A percentile compares a stretch with the other conserved stretches of the same genome.
These are phyloP conservation scores for Cantharis flavilabris DNA, from an alignment of 2,888 invertebrate genomes.

Conservation along the genomic window DNA sequence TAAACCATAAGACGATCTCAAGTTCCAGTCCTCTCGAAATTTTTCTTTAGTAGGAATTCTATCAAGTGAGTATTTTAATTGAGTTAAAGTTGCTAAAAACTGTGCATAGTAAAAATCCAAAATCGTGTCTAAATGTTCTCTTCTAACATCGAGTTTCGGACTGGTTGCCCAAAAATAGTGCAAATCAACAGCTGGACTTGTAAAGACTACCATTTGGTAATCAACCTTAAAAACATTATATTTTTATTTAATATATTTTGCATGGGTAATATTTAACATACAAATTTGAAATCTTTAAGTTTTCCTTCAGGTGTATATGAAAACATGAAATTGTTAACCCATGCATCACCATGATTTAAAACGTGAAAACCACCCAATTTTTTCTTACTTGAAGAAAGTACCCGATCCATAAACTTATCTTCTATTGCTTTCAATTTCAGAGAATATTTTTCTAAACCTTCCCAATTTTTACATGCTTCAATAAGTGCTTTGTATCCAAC, in stretches of 20 bases:
- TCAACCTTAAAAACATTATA: slow-evolving; percentile 50
- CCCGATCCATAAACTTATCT: slow-evolving; percentile 39
- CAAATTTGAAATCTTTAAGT: slow-evolving; percentile 53
- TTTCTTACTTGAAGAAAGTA: slow-evolving; percentile 37
- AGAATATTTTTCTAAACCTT: slow-evolving; percentile 52
- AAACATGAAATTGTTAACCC: slow-evolving; percentile 61
- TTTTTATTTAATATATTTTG: not conserved
- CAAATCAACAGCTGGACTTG: slow-evolving; percentile 55
- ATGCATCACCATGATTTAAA: slow-evolving; percentile 60
- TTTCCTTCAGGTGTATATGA: slow-evolving; percentile 51
- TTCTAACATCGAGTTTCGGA: slow-evolving; percentile 43
- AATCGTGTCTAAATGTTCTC: slow-evolving; percentile 42
- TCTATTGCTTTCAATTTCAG: slow-evolving; percentile 51
- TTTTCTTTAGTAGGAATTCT: slow-evolving; percentile 46
- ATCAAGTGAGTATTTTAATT: slow-evolving; percentile 44
- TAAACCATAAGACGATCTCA: slow-evolving; percentile 47
- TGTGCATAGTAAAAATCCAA: slow-evolving; percentile 48
- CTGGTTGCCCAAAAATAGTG: slow-evolving; percentile 57
- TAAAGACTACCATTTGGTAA: slow-evolving; percentile 55
- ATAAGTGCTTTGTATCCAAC: slow-evolving; percentile 44
- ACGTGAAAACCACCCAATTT: slow-evolving; percentile 52
- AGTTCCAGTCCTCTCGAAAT: slow-evolving; percentile 44
- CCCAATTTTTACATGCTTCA: slow-evolving; percentile 54
- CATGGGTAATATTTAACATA: slow-evolving; percentile 40
- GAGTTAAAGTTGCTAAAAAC: slow-evolving; percentile 40